Conservation (phyloP, 37 sponge, comb jelly and placozoan species). For the Hormiphora californensis region DNA sequence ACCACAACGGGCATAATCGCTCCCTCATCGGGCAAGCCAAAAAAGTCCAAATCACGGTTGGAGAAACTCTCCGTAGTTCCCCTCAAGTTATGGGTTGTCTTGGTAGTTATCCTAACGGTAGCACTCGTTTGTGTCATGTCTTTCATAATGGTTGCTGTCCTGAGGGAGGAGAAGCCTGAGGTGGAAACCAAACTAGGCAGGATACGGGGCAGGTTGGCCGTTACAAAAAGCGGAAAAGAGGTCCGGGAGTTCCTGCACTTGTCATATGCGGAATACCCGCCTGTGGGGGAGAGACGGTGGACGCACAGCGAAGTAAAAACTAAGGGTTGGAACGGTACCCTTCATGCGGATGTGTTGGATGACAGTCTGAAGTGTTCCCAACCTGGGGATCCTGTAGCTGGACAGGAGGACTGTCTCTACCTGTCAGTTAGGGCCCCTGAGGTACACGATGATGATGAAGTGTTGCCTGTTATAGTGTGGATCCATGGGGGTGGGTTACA, state of each 20-base stretch:
- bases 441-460: not conserved
- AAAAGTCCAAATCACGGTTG: too few relatives aligned
- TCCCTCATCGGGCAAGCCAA: too few relatives aligned
- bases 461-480: slow-evolving; percentile 30
- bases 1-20: too few relatives aligned
- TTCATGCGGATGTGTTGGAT: not conserved
- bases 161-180: not conserved
- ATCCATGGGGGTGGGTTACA: not conserved
- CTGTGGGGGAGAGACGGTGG: slow-evolving; percentile 40
- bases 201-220: not conserved
- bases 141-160: too few relatives aligned
- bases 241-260: slow-evolving; percentile 19
- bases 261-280: not conserved
- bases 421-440: slow-evolving; percentile 37
- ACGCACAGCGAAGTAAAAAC: not conserved
- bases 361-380: not conserved
- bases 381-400: not conserved
- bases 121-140: too few relatives aligned
- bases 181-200: not conserved
- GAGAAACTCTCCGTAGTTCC: too few relatives aligned
- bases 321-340: not conserved
- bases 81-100: too few relatives aligned
- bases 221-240: not conserved
- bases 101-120: too few relatives aligned
- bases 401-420: slow-evolving; percentile 38